Percentiles rank a stretch among this genome's conserved stretches.
Conservation (phyloP, 2,113 vertebrate species). For the Leptocoma aspasia region DNA sequence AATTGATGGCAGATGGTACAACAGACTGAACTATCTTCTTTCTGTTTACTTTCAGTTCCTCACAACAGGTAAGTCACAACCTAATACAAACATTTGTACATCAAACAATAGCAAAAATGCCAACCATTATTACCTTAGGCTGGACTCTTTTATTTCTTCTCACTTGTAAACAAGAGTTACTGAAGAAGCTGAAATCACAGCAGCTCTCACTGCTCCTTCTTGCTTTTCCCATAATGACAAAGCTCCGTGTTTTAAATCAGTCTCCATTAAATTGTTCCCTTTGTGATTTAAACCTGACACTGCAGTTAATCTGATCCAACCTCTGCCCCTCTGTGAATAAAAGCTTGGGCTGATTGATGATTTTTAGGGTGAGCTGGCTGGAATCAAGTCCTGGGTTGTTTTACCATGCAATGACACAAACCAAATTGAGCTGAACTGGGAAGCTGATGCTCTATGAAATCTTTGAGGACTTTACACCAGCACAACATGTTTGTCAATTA, state of each 20-base stretch:
- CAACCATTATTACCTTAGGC: conserved; percentile 30
- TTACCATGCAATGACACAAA: neutral
- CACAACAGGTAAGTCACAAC: neutral
- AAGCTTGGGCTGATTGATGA: neutral
- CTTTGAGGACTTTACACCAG: conserved; percentile 22
- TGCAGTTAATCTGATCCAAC: neutral
- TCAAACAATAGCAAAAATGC: neutral
- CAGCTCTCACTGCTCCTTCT: neutral
- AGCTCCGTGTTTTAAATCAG: neutral
- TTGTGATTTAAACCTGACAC: neutral
- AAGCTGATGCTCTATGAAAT: neutral
- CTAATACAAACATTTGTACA: neutral
- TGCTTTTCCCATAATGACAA: conserved; percentile 27
- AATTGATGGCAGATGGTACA: neutral
- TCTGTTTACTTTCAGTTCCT: neutral
- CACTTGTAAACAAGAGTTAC: conserved; percentile 5
- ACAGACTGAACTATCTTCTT: neutral
- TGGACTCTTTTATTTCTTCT: conserved; percentile 45
- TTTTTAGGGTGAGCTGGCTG: neutral
- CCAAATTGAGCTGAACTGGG: neutral
- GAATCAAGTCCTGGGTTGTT: neutral
- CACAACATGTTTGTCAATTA: conserved; percentile 23
- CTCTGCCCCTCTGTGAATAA: neutral
- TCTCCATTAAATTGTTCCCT: neutral
- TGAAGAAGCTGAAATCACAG: conserved; percentile 41